Evolutionary conservation across 2,797 vertebrate genomes (phyloP), one percentile per base, ranked within the genome.

Genomic region (Cercopithecus petaurista): DNA sequence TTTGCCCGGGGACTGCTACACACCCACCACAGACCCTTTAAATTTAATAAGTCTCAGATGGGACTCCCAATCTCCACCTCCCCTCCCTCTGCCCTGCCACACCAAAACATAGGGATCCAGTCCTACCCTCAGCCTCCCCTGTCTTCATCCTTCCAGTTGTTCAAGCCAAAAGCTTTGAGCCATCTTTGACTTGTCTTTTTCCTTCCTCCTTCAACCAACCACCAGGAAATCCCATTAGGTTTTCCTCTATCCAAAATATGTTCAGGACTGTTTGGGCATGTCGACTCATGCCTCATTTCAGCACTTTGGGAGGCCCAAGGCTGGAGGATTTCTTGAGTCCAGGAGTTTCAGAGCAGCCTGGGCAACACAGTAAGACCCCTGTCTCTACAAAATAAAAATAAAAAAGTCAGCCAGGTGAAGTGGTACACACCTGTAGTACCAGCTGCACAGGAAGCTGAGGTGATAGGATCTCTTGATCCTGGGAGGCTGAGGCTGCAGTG

Each of bases 221-320:
- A 7, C 14, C 19, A 73, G 52, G 41, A 81, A 72, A 7, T 39
- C 52, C 19, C 4, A 14, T 9, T 14, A 41, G 41, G 28, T 82
- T 77, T 48, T 21, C 14, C 50, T 81, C 13, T 5, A 6, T 73
- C 10, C 4, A 13, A 24, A 80, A 70, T 11, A 12, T 12, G 7
- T 30, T 43, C 46, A 33, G 57, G n/a, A 41, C 57, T 13, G n/a
- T 36, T 28, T 6, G 8, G 61, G 61, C 61, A 67, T 67, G 17
- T 15, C 0, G 0, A 33, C 61, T n/a, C 33, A n/a, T 19, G 15
- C 61, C 3, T n/a, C 61, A n/a, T n/a, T 67, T 67, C 15, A 4
- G 61, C 61, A 67, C 61, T 19, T n/a, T 67, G 61, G 33, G 33
- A 67, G 33, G 61, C 61, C 61, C 15, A 17, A 67, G 33, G 61